Evolutionary conservation across 2,113 vertebrate genomes (phyloP).

Genomic region (Camelus dromedarius): DNA sequence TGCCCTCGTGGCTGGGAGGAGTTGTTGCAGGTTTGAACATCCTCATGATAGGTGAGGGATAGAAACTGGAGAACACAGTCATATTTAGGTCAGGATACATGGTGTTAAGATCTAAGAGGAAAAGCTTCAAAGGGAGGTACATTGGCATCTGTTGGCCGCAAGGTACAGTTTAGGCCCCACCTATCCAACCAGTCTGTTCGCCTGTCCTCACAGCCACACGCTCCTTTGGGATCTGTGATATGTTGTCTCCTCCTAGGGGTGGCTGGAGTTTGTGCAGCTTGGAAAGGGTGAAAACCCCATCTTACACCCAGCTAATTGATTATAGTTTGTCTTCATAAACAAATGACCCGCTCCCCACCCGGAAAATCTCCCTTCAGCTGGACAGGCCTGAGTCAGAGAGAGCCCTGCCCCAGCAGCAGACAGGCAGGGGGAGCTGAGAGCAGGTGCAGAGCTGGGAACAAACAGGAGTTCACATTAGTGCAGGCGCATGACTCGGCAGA

Average conservation of each 20-base stretch:
- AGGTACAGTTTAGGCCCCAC: not conserved
- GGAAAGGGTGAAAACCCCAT: not conserved
- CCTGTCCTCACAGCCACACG: not conserved
- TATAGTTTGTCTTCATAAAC: conserved; percentile 60
- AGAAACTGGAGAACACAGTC: conserved; percentile 1
- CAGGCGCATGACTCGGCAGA: conserved; percentile 72
- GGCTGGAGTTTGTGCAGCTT: conserved; percentile 79
- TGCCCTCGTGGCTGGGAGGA: not conserved
- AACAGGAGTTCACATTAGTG: conserved; percentile 63
- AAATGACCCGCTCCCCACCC: conserved; percentile 44
- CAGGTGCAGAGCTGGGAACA: conserved; percentile 70
- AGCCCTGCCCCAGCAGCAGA: conserved; percentile 46
- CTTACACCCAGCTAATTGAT: conserved; percentile 36
- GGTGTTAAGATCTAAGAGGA: not conserved
- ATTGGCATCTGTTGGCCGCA: not conserved
- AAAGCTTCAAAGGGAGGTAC: conserved; percentile 23
- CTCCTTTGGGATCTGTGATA: conserved; percentile 66
- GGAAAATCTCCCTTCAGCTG: conserved; percentile 37
- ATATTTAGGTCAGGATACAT: conserved; percentile 24
- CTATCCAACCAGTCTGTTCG: not conserved
- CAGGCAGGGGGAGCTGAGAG: conserved; percentile 12
- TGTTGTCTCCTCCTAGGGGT: conserved; percentile 89
- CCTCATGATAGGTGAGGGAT: not conserved
- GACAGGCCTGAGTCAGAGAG: conserved; percentile 64
- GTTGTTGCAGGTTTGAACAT: not conserved